Evolutionary conservation across 2,888 invertebrate species (phyloP).

Genomic region (Rhyacophila evoluta): DNA sequence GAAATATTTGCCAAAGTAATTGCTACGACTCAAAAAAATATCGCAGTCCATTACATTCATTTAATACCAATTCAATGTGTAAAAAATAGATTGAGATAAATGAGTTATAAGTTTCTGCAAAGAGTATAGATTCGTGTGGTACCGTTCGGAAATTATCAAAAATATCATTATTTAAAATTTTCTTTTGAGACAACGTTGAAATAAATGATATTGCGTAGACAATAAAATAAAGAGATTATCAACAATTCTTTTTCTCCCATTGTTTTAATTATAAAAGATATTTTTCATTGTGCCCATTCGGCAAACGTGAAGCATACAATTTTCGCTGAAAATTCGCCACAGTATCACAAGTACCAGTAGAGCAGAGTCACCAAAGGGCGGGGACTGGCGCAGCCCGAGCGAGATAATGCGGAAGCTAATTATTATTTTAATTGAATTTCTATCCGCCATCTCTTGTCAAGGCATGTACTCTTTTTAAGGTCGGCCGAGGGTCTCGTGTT

Average conservation of each 20-base stretch:
- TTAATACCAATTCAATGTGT: too few species aligned
- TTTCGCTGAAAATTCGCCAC: constrained; percentile 3
- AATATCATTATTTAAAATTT: neutral
- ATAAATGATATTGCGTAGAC: neutral
- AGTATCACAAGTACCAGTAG: neutral
- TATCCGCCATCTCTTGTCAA: constrained; percentile 39
- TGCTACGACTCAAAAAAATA: too few species aligned
- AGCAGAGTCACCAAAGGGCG: constrained; percentile 15
- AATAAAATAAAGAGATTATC: neutral
- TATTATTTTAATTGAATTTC: constrained; percentile 55
- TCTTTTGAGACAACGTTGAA: neutral
- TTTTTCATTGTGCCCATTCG: constrained; percentile 8
- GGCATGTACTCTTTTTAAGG: constrained; percentile 12
- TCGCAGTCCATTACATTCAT: too few species aligned
- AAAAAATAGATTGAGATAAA: too few species aligned
- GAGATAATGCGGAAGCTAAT: constrained; percentile 53
- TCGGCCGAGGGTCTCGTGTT: constrained; percentile 2
- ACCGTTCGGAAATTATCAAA: neutral
- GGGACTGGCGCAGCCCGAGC: constrained; percentile 39
- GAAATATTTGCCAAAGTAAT: too few species aligned
- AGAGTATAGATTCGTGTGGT: too few species aligned
- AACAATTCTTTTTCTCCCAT: neutral
- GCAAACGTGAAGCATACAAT: constrained; percentile 5
- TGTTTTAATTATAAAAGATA: constrained; percentile 10
- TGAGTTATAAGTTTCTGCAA: too few species aligned